phyloP scores from a whole-genome alignment of 1,140 invertebrate species.

The Cardiocondyla obscurior region DNA sequence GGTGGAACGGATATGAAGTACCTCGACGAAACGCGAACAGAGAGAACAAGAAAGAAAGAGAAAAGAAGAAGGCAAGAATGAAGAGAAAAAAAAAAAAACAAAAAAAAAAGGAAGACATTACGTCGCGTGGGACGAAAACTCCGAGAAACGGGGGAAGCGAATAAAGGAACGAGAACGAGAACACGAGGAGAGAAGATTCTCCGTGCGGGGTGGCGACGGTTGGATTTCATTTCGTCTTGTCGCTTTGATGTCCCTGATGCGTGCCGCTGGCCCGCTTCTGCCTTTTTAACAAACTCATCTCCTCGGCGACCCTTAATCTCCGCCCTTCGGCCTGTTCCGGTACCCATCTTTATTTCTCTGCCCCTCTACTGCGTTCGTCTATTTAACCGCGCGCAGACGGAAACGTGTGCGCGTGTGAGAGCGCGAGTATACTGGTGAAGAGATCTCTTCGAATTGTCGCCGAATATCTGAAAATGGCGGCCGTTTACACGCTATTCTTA shows the following conservation, averaged over 20 bases:
- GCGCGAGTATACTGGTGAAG: background rate
- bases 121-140: conserved; percentile 51
- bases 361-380: conserved; percentile 54
- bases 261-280: conserved; percentile 83
- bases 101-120: conserved; percentile 57
- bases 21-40: conserved; percentile 47
- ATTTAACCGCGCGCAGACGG: conserved; percentile 24
- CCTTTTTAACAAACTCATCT: conserved; percentile 84
- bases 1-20: conserved; percentile 69
- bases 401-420: background rate
- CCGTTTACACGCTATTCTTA: conserved; percentile 49
- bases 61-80: conserved; percentile 62
- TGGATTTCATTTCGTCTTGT: conserved; percentile 84
- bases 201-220: conserved; percentile 72
- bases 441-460: conserved; percentile 47
- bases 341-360: conserved; percentile 69
- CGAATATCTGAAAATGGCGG: conserved; percentile 59
- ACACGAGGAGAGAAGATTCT: conserved; percentile 62
- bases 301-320: conserved; percentile 83
- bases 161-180: conserved; percentile 60
- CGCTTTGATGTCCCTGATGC: conserved; percentile 84
- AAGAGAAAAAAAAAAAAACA: conserved; percentile 67
- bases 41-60: conserved; percentile 49
- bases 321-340: conserved; percentile 77
- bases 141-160: conserved; percentile 43